Base-by-base conservation (phyloP, 2,113 vertebrate genomes). In the Oceanites oceanicus region DNA sequence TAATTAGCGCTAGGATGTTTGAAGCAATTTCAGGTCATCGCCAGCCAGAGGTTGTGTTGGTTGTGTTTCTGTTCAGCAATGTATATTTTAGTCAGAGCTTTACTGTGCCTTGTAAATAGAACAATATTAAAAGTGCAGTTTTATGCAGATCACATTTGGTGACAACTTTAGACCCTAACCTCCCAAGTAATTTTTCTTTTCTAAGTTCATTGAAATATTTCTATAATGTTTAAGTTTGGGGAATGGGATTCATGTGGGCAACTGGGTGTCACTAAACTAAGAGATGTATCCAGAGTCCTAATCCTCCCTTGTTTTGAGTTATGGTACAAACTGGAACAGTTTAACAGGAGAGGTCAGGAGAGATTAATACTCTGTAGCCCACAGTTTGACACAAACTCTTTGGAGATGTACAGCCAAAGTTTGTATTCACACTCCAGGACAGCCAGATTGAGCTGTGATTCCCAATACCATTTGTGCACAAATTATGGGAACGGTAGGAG, bases 391-490 rank as follows among this genome's bases (percentile, higher is more conserved):
- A 26, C 7, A 40, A 65, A 49, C 22, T 50, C 12, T 78, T 36
- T 63, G 47, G 58, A 63, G 30, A 8, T 34, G 18, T 76, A 45
- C 26, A 86, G 66, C 15, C 27, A 6, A 44, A 76, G 30, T 49
- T 68, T 2, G 1, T 15, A 13, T 50, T 63, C 49, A 23, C 5
- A 2, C 3, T 50, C 7, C 52, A 36, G 73, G 50, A 44, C 42
- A 79, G 56, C n/a, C 5, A 71, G 56, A 38, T 10, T 3, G 14
- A 82, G 9, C 58, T 88, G 66, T 66, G 30, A 38, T 40, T 92
- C 44, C 66, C 1, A 1, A 23, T 72, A 71, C 9, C 3, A 25
- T 45, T 36, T 61, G 15, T 75, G 58, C 21, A 62, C 0, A 0
- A 55, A 40, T 78, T 70, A 34, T 67, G 23, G 36, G 38, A 78